Evolutionary conservation across 2,888 invertebrate species (phyloP).

Genomic region (Drosophila trichaetosa): DNA sequence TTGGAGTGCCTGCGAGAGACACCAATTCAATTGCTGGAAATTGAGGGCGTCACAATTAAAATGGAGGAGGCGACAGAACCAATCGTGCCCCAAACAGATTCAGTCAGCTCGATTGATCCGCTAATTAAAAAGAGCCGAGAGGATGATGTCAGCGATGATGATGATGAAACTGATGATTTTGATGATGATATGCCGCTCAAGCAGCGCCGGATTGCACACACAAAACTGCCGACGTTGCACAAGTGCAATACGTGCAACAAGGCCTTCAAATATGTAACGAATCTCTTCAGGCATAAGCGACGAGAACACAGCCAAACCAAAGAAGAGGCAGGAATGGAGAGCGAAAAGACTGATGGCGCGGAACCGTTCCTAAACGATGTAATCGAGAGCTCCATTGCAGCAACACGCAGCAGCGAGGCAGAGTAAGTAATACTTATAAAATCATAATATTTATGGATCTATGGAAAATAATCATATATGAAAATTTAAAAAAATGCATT

Average conservation of each 20-base stretch:
- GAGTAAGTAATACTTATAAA: conserved; percentile 30
- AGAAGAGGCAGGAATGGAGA: not conserved
- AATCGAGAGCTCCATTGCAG: conserved; percentile 14
- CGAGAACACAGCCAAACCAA: conserved; percentile 10
- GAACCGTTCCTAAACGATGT: not conserved
- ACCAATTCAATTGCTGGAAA: conserved; percentile 60
- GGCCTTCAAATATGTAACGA: conserved; percentile 57
- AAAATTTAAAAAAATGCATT: not conserved
- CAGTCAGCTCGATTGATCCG: conserved; percentile 37
- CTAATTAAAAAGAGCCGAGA: conserved; percentile 41
- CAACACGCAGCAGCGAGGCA: not conserved
- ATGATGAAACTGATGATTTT: conserved; percentile 39
- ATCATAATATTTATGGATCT: not conserved
- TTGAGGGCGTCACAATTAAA: conserved; percentile 63
- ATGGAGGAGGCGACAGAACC: conserved; percentile 54
- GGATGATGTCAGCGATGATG: conserved; percentile 20
- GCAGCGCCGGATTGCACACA: conserved; percentile 38
- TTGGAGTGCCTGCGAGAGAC: conserved; percentile 58
- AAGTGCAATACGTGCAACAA: conserved; percentile 56
- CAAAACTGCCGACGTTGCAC: conserved; percentile 32
- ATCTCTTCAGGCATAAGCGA: conserved; percentile 63
- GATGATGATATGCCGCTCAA: conserved; percentile 60
- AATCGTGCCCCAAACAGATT: not conserved
- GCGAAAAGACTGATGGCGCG: not conserved
- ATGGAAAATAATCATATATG: not conserved